phyloP scores from a whole-genome alignment of 1,140 invertebrate genomes.

The Achroia grisella region DNA sequence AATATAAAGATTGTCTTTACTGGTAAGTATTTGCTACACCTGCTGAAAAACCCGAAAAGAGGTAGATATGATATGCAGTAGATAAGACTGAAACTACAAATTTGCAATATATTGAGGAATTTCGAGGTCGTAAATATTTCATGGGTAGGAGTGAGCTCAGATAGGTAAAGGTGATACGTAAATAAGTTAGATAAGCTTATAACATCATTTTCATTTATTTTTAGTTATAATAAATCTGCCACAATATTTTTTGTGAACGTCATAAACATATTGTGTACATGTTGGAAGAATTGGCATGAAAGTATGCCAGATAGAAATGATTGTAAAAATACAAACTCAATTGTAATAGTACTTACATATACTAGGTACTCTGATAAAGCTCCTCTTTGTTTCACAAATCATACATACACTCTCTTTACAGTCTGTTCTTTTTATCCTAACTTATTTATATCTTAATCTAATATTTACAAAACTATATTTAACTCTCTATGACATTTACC shows the following conservation, averaged over 20 bases:
- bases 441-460: slow-evolving; percentile 33
- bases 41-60: too few relatives aligned
- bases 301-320: slow-evolving; percentile 59
- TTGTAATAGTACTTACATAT: slow-evolving; percentile 62
- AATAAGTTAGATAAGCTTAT: slow-evolving; percentile 18
- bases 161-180: neutral
- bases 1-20: too few relatives aligned
- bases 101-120: too few relatives aligned
- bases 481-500: slow-evolving; percentile 63
- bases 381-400: slow-evolving; percentile 72
- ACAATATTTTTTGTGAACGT: slow-evolving; percentile 52
- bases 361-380: slow-evolving; percentile 72
- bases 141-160: too few relatives aligned
- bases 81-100: too few relatives aligned
- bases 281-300: slow-evolving; percentile 52
- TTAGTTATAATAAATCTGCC: slow-evolving; percentile 61
- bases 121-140: too few relatives aligned
- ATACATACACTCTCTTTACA: slow-evolving; percentile 68
- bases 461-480: slow-evolving; percentile 65
- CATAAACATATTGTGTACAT: slow-evolving; percentile 58
- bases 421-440: slow-evolving; percentile 53
- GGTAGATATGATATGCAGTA: too few relatives aligned
- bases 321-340: slow-evolving; percentile 72
- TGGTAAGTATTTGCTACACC: too few relatives aligned
- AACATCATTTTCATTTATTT: slow-evolving; percentile 64